Conservation (phyloP, 23 tunicate species). For the Styela plicata region DNA sequence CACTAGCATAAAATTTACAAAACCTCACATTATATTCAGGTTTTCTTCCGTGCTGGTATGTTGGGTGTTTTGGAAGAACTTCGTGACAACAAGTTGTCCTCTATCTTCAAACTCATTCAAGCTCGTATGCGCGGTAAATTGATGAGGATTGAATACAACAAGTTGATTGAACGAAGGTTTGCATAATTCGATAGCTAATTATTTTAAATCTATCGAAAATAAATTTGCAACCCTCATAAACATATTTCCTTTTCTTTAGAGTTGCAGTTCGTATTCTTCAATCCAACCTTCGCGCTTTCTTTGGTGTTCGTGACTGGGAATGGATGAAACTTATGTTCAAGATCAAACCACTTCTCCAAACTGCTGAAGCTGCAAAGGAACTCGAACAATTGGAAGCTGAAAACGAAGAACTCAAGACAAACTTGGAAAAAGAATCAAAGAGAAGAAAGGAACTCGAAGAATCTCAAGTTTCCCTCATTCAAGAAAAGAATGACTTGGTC, state of each 20-base stretch:
- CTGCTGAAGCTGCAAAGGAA: constrained; percentile 93
- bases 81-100: constrained; percentile 86
- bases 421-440: constrained; percentile 85
- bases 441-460: constrained; percentile 93
- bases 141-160: constrained; percentile 83
- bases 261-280: constrained; percentile 87
- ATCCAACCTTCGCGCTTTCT: constrained; percentile 85
- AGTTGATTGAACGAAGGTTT: constrained; percentile 85
- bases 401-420: constrained; percentile 71
- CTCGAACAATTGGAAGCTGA: constrained; percentile 83
- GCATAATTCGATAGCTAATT: constrained; percentile 1
- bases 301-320: constrained; percentile 87
- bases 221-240: not conserved
- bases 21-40: constrained; percentile 26
- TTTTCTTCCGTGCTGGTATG: constrained; percentile 99
- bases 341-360: constrained; percentile 94
- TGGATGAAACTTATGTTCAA: constrained; percentile 96
- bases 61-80: constrained; percentile 90
- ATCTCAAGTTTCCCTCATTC: constrained; percentile 73
- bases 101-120: constrained; percentile 77
- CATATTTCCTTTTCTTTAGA: constrained; percentile 19
- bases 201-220: not conserved
- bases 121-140: constrained; percentile 83
- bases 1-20: not conserved
- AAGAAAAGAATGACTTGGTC: constrained; percentile 92